These are phyloP conservation scores for Netelia inedita DNA, from an alignment of 2,888 invertebrate genomes.

Conservation along the genomic window DNA sequence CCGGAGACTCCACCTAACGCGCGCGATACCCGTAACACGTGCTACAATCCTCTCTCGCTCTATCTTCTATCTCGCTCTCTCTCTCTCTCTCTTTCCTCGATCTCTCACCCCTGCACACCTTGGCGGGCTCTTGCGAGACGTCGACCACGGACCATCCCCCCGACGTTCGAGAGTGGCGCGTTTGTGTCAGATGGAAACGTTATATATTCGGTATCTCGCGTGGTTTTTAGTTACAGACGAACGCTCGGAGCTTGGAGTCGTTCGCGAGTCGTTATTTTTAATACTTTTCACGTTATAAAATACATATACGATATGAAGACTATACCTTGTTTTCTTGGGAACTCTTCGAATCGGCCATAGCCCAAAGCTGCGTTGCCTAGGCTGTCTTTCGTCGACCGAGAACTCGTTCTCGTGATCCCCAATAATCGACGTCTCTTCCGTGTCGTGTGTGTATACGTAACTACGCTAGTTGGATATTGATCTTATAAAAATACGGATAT, in stretches of 20 bases:
- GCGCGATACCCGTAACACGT: conserved; percentile 76
- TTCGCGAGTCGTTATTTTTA: background rate
- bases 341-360: conserved; percentile 68
- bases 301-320: background rate
- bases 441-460: conserved; percentile 18
- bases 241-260: background rate
- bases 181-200: conserved; percentile 25
- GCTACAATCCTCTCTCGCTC: conserved; percentile 61
- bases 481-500: conserved; percentile 12
- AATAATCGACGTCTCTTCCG: conserved; percentile 8
- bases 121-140: conserved; percentile 12
- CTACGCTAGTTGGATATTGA: conserved; percentile 16
- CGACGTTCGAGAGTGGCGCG: conserved; percentile 13
- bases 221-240: conserved; percentile 7
- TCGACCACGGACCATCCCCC: conserved; percentile 32
- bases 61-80: conserved; percentile 10
- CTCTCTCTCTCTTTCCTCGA: conserved; percentile 21
- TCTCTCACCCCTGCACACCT: conserved; percentile 47
- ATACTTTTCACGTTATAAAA: background rate
- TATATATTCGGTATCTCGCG: conserved; percentile 2
- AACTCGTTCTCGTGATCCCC: conserved; percentile 19
- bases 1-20: conserved; percentile 83
- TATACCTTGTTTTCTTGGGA: conserved; percentile 63
- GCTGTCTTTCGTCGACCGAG: conserved; percentile 35
- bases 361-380: conserved; percentile 58